These are phyloP conservation scores for Acleris holmiana DNA, from an alignment of 2,888 invertebrate genomes.

Conservation along the genomic window DNA sequence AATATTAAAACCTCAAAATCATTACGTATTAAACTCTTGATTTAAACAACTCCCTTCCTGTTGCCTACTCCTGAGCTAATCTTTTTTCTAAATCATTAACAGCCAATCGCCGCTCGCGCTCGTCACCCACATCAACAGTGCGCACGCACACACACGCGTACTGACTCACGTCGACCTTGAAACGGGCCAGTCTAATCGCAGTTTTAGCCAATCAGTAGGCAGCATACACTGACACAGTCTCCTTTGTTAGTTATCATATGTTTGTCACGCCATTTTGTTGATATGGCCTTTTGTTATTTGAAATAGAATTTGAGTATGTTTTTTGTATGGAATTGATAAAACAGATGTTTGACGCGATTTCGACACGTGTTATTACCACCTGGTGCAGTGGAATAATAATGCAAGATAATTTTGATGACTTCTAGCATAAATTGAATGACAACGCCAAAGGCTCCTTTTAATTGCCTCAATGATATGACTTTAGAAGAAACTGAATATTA, in stretches of 20 bases:
- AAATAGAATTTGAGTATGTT: constrained; percentile 40
- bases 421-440: too few species aligned
- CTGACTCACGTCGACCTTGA: constrained; percentile 76
- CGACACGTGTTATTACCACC: too few species aligned
- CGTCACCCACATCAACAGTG: constrained; percentile 44
- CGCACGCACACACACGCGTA: constrained; percentile 65
- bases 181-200: constrained; percentile 77
- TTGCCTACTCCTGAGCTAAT: constrained; percentile 37
- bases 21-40: neutral
- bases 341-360: neutral
- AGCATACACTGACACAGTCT: constrained; percentile 58
- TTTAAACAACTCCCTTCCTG: constrained; percentile 23
- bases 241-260: constrained; percentile 67
- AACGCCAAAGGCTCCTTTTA: too few species aligned
- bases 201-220: constrained; percentile 80
- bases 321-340: constrained; percentile 3
- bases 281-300: constrained; percentile 56
- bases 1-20: too few species aligned
- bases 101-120: constrained; percentile 48
- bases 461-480: too few species aligned
- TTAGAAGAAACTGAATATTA: too few species aligned
- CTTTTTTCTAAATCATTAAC: constrained; percentile 17
- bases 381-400: too few species aligned
- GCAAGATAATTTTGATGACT: too few species aligned
- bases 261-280: constrained; percentile 63